Percentiles rank a stretch among this genome's conserved stretches.
Evolutionary conservation across 2,888 invertebrate species (phyloP).

Genomic region (Yponomeuta malinellus): DNA sequence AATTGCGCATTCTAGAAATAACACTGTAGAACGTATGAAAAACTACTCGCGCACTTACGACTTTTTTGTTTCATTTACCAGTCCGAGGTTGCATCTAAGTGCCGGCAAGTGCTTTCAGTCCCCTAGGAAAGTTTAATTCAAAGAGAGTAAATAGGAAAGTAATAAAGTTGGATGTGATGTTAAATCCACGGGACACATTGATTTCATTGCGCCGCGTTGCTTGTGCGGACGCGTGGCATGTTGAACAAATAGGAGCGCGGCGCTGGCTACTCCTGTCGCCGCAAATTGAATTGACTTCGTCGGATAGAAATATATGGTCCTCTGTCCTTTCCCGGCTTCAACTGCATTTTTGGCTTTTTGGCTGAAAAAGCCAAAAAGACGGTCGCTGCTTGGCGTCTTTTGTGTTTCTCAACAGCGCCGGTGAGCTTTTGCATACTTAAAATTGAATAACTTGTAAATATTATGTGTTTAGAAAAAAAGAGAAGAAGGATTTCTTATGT

Average conservation of each 20-base stretch:
- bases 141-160: neutral
- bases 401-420: neutral
- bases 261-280: conserved; percentile 47
- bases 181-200: conserved; percentile 21
- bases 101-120: too few species aligned
- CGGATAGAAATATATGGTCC: conserved; percentile 39
- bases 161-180: conserved; percentile 16
- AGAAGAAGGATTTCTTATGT: too few species aligned
- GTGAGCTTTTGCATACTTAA: neutral
- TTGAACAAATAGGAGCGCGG: conserved; percentile 50
- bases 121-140: neutral
- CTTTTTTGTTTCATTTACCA: too few species aligned
- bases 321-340: conserved; percentile 27
- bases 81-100: too few species aligned
- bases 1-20: too few species aligned
- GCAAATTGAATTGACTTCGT: conserved; percentile 58
- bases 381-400: conserved; percentile 1
- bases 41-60: too few species aligned
- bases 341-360: conserved; percentile 36
- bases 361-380: conserved; percentile 21
- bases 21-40: too few species aligned
- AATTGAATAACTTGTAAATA: too few species aligned
- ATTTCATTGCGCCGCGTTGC: conserved; percentile 12
- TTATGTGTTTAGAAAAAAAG: too few species aligned
- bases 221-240: conserved; percentile 27